Percentiles rank a stretch among this genome's conserved stretches.
phyloP scores from a whole-genome alignment of 2,797 vertebrate species.

The Phrynocephalus vlangalii region DNA sequence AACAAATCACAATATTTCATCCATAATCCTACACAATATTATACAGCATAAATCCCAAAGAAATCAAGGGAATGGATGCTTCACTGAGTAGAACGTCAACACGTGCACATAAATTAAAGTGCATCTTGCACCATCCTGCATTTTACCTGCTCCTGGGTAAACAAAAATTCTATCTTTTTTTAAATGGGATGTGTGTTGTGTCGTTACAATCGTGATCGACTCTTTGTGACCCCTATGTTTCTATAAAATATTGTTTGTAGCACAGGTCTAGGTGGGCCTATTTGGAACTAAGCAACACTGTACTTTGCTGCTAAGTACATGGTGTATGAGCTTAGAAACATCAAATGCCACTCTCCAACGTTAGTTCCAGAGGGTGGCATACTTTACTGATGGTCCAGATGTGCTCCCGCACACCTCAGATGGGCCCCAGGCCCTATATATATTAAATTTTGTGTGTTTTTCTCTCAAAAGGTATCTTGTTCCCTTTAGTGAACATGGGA shows the following conservation, averaged over 20 bases:
- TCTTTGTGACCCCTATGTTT: not conserved
- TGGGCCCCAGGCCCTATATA: too few relatives aligned
- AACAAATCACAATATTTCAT: not conserved
- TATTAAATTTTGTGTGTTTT: too few relatives aligned
- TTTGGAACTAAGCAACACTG: not conserved
- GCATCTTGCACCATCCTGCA: not conserved
- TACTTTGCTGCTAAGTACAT: not conserved
- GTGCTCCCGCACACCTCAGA: too few relatives aligned
- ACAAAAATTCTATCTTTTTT: not conserved
- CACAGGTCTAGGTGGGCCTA: not conserved
- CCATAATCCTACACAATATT: not conserved
- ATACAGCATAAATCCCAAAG: not conserved
- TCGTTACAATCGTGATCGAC: too few relatives aligned
- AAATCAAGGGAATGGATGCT: conserved; percentile 10
- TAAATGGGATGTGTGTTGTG: not conserved
- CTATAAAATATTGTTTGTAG: not conserved
- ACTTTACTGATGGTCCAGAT: too few relatives aligned
- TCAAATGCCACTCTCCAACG: not conserved
- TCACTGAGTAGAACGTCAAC: not conserved
- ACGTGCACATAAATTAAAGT: not conserved
- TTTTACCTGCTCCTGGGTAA: not conserved
- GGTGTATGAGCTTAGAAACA: not conserved
- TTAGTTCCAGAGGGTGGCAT: too few relatives aligned
- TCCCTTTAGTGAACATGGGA: too few relatives aligned
- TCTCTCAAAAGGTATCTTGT: too few relatives aligned